Evolutionary conservation across 37 sponge, comb jelly and placozoan species (phyloP).

Genomic region (Oopsacas minuta): DNA sequence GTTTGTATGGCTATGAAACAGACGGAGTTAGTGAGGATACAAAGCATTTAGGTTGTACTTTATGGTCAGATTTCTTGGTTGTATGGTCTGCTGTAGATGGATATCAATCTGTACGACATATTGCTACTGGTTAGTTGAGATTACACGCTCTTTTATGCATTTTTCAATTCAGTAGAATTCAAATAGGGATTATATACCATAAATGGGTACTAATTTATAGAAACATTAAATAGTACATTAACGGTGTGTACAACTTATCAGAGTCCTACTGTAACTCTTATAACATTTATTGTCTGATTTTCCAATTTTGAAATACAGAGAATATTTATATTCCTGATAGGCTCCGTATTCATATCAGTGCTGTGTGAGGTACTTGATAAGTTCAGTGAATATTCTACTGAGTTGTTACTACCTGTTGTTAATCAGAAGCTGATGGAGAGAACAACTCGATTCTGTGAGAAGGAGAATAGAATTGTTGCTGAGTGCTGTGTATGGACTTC

Average conservation of each 20-base stretch:
- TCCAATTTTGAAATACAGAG: too few relatives aligned
- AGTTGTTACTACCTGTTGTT: neutral
- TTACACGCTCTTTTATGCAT: too few relatives aligned
- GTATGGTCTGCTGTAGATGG: conserved; percentile 13
- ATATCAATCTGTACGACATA: neutral
- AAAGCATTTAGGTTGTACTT: neutral
- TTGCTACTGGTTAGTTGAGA: neutral
- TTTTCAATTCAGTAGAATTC: too few relatives aligned
- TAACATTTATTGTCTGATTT: too few relatives aligned
- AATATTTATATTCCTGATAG: too few relatives aligned
- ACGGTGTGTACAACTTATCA: too few relatives aligned
- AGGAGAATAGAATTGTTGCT: neutral
- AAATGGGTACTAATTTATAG: too few relatives aligned
- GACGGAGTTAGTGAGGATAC: neutral
- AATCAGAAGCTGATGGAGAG: conserved; percentile 17
- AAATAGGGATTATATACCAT: too few relatives aligned
- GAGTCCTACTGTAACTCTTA: too few relatives aligned
- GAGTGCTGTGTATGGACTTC: conserved; percentile 15
- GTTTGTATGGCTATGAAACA: neutral
- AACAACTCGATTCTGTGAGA: conserved; percentile 8
- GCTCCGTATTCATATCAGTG: neutral
- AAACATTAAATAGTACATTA: too few relatives aligned
- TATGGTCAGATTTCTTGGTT: neutral
- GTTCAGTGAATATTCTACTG: neutral
- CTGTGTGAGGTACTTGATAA: conserved; percentile 2